Conservation (phyloP, 2,113 vertebrate genomes). For the Cochlearius cochlearius region DNA sequence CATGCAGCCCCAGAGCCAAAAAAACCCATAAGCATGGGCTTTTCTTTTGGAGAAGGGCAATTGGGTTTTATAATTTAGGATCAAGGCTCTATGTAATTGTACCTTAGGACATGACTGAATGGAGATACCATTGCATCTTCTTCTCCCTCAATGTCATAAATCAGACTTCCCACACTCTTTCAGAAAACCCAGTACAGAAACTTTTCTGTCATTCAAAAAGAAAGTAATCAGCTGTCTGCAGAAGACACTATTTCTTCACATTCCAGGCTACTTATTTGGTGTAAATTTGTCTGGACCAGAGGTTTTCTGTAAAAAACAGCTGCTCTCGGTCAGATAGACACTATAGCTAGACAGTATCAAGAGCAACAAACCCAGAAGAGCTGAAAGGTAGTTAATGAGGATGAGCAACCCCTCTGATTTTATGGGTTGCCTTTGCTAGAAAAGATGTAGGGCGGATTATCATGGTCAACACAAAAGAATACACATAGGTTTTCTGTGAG, state of each 20-base stretch:
- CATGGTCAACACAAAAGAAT: neutral
- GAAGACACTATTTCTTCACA: neutral
- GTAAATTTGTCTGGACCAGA: neutral
- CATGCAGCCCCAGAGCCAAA: neutral
- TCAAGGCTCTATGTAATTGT: neutral
- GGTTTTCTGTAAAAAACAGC: neutral
- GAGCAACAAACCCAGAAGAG: neutral
- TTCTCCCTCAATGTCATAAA: neutral
- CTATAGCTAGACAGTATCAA: neutral
- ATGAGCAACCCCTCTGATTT: neutral
- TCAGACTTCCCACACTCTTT: neutral
- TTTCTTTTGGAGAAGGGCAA: neutral
- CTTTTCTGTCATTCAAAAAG: neutral
- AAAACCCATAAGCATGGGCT: neutral
- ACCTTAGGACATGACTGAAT: neutral
- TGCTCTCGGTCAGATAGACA: neutral
- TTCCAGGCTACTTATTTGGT: neutral
- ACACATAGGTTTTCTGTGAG: neutral
- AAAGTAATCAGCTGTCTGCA: neutral
- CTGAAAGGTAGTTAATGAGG: neutral
- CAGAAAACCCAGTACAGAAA: neutral
- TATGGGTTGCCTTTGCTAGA: neutral
- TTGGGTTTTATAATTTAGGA: neutral
- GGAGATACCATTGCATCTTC: neutral
- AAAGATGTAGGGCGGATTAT: neutral